These are phyloP conservation scores for Numenius arquata DNA, from an alignment of 2,113 vertebrate species.

Conservation along the genomic window DNA sequence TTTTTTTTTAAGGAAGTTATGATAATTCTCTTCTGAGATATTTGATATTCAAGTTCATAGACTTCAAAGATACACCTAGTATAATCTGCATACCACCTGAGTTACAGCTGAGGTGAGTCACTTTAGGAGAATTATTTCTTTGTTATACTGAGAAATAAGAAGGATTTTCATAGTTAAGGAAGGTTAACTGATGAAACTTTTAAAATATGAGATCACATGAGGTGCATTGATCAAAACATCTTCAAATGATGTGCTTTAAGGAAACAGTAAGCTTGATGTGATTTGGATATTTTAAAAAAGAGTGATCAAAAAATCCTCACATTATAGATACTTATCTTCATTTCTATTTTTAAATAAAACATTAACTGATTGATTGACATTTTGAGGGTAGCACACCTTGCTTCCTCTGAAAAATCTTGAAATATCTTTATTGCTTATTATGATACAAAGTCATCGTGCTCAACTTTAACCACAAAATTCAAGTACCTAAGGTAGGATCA, in stretches of 20 bases:
- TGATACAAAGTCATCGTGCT: neutral
- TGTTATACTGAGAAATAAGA: neutral
- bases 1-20: neutral
- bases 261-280: neutral
- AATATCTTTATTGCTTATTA: neutral
- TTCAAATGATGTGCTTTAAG: neutral
- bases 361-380: neutral
- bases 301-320: neutral
- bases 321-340: fast-evolving
- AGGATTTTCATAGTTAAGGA: neutral
- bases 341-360: neutral
- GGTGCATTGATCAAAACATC: neutral
- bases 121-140: neutral
- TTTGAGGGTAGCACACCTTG: neutral
- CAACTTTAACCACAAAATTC: neutral
- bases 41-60: neutral
- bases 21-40: neutral
- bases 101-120: neutral
- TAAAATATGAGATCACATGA: neutral
- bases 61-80: neutral
- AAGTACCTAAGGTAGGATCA: neutral
- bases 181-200: neutral
- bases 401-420: neutral
- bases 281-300: neutral
- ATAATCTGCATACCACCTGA: neutral